Conservation (phyloP, 1,140 invertebrate species). For the Parasteatoda tepidariorum region DNA sequence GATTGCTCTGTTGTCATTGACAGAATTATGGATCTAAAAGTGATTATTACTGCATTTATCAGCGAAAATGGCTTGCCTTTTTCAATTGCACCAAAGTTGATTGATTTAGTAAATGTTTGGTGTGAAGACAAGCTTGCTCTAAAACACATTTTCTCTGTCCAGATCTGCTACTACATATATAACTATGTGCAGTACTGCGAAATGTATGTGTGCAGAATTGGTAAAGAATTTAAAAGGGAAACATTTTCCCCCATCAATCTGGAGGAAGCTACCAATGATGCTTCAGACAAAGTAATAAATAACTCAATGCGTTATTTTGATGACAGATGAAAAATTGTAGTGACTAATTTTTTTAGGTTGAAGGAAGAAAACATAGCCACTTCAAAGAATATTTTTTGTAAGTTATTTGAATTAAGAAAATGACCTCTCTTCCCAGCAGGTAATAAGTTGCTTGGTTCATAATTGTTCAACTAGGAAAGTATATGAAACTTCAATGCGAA, state of each 20-base stretch:
- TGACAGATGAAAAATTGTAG: background rate
- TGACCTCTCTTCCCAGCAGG: too few relatives aligned
- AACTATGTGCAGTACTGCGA: background rate
- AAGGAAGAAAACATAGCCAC: conserved; percentile 1
- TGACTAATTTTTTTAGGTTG: background rate
- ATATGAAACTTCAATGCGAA: too few relatives aligned
- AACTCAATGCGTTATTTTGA: background rate
- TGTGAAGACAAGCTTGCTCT: background rate
- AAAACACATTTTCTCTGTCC: background rate
- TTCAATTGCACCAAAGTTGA: background rate
- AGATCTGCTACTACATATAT: background rate
- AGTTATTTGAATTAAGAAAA: too few relatives aligned
- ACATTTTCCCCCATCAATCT: background rate
- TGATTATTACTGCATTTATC: too few relatives aligned
- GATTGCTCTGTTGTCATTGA: too few relatives aligned
- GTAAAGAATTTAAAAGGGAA: background rate
- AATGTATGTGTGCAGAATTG: background rate
- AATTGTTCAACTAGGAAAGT: too few relatives aligned
- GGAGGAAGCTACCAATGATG: background rate
- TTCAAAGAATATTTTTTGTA: background rate
- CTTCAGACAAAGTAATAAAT: background rate
- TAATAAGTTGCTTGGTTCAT: too few relatives aligned
- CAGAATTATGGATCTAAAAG: too few relatives aligned
- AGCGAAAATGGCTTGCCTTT: background rate
- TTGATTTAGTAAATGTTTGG: background rate